phyloP scores from a whole-genome alignment of 2,113 vertebrate genomes.

The Sminthopsis crassicaudata region DNA sequence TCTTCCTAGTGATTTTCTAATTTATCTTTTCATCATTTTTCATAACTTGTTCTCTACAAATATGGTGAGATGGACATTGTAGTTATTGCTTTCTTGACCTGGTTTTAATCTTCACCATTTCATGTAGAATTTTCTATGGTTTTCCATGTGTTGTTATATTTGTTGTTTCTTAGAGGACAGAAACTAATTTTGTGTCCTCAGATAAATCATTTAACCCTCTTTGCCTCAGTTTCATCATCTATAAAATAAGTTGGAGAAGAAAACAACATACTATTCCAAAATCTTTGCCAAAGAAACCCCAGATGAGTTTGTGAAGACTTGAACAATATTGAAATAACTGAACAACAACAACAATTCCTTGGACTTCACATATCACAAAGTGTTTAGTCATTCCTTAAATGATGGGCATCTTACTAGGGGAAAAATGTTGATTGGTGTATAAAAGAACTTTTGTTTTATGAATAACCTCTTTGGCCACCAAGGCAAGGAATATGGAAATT shows the following conservation, averaged over 20 bases:
- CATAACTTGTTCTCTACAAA: background rate
- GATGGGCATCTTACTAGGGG: background rate
- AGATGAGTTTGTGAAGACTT: background rate
- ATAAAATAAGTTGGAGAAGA: background rate
- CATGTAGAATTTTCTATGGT: background rate
- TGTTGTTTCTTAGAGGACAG: background rate
- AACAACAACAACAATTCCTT: background rate
- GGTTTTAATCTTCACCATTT: background rate
- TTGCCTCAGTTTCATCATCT: background rate
- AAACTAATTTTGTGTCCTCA: background rate
- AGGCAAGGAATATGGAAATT: background rate
- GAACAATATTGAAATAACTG: background rate
- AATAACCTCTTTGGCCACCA: background rate
- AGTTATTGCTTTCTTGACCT: background rate
- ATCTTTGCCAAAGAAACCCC: background rate
- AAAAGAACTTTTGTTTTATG: background rate
- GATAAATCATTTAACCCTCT: background rate
- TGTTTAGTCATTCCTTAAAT: background rate
- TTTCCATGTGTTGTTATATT: background rate
- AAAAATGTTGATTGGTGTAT: background rate
- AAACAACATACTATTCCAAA: background rate
- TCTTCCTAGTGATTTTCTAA: background rate
- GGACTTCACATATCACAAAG: background rate
- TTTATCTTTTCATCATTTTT: background rate
- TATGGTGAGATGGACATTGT: background rate